Evolutionary conservation across 2,888 invertebrate genomes (phyloP).

Genomic region (Drosophila villosipedis): DNA sequence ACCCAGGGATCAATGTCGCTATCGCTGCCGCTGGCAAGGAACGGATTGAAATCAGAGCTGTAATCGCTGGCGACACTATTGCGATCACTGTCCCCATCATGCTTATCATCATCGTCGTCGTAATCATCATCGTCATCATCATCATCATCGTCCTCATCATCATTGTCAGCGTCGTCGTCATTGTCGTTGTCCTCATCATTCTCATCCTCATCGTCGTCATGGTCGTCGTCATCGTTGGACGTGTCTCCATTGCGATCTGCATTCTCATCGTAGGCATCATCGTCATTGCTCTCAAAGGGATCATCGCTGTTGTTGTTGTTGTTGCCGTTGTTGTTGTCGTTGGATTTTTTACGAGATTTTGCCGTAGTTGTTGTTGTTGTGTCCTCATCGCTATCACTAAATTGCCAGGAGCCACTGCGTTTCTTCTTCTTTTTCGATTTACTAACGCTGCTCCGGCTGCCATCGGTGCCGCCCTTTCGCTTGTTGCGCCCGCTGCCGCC

Average conservation of each 20-base stretch:
- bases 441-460: constrained; percentile 1
- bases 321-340: constrained; percentile 45
- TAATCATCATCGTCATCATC: constrained; percentile 28
- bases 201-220: constrained; percentile 29
- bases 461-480: constrained; percentile 72
- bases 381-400: constrained; percentile 61
- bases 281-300: constrained; percentile 40
- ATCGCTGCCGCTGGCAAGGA: constrained; percentile 91
- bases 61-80: constrained; percentile 84
- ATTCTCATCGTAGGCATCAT: neutral
- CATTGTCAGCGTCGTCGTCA: constrained; percentile 23
- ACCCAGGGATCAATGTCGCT: constrained; percentile 94
- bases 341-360: neutral
- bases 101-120: constrained; percentile 34
- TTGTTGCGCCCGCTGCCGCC: constrained; percentile 53
- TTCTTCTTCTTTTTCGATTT: constrained; percentile 83
- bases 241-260: neutral
- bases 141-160: constrained; percentile 5
- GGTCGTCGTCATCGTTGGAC: constrained; percentile 15
- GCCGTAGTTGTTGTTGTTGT: neutral
- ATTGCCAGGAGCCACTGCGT: constrained; percentile 87
- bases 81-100: constrained; percentile 83
- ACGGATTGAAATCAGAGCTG: constrained; percentile 96
- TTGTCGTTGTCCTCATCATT: neutral
- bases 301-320: constrained; percentile 50